Conservation (phyloP, 2,888 invertebrate genomes). For the Zeuzera pyrina region DNA sequence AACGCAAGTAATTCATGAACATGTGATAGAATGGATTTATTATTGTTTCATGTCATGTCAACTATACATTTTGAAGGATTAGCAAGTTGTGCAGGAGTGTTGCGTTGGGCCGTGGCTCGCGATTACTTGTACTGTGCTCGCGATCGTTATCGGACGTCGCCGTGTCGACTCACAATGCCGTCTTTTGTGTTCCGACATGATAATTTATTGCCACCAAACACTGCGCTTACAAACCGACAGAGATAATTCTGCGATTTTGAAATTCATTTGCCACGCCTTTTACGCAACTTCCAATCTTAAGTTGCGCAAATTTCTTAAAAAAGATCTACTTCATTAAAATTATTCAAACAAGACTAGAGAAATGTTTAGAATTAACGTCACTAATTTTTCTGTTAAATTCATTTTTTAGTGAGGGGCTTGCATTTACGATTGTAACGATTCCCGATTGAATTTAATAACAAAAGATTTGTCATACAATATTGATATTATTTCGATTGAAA, state of each 20-base stretch:
- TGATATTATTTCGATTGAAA: no score
- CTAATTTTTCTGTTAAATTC: no score
- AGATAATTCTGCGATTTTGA: constrained; percentile 46
- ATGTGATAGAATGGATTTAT: constrained; percentile 2
- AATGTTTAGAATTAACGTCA: no score
- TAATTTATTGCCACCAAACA: constrained; percentile 65
- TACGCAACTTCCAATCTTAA: constrained; percentile 6
- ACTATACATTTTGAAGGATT: constrained; percentile 27
- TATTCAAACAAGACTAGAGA: no score
- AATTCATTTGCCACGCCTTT: constrained; percentile 37
- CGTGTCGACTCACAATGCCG: constrained; percentile 63
- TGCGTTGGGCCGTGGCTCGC: constrained; percentile 11
- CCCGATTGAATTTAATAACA: no score
- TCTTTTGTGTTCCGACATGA: constrained; percentile 65
- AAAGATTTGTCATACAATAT: no score
- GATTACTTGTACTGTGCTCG: constrained; percentile 23
- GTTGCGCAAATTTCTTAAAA: constrained; percentile 9
- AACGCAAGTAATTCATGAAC: no score
- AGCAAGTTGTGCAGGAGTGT: constrained; percentile 22
- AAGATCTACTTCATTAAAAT: neutral
- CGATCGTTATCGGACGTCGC: constrained; percentile 62
- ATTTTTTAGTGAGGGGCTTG: no score
- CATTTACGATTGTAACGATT: no score
- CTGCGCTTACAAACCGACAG: constrained; percentile 45
- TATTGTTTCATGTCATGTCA: constrained; percentile 18